Evolutionary conservation across 1,140 invertebrate genomes (phyloP).

Genomic region (Pentalonia nigronervosa): DNA sequence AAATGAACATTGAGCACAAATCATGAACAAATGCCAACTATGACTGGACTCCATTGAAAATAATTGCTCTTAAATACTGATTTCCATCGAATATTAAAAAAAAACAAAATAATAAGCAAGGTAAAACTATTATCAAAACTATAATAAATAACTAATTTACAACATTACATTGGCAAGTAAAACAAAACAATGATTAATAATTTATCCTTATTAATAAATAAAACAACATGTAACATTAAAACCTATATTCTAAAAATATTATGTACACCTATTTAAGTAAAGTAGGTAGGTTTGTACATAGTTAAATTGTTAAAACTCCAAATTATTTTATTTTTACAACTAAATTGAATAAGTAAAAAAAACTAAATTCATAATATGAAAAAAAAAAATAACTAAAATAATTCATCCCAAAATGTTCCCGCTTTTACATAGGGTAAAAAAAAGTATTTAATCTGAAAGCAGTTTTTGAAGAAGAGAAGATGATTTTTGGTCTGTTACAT

Average conservation of each 20-base stretch:
- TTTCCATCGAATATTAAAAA: background rate
- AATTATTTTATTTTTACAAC: conserved; percentile 18
- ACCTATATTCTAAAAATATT: background rate
- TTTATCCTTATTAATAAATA: conserved; percentile 36
- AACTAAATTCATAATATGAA: conserved; percentile 23
- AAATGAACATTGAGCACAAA: background rate
- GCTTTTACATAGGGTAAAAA: background rate
- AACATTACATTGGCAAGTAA: conserved; percentile 56
- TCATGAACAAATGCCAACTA: background rate
- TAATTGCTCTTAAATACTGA: background rate
- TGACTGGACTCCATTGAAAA: conserved; percentile 47
- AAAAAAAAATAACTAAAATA: conserved; percentile 21
- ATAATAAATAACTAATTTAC: conserved; percentile 16
- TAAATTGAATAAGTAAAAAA: conserved; percentile 43
- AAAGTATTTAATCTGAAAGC: conserved; percentile 71
- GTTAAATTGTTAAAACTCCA: conserved; percentile 29
- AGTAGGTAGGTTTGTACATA: conserved; percentile 55
- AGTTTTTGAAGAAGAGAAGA: conserved; percentile 80
- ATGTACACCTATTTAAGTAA: conserved; percentile 29
- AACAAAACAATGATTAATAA: conserved; percentile 49
- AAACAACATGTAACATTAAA: conserved; percentile 40
- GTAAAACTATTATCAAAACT: background rate
- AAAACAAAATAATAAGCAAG: background rate
- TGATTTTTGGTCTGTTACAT: conserved; percentile 74
- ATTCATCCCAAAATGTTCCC: background rate